Percentiles rank a stretch among this genome's conserved stretches.
Evolutionary conservation across 30 jellyfish, hydroid and myxozoan species (phyloP).

Genomic region (Thelohanellus kitauei): DNA sequence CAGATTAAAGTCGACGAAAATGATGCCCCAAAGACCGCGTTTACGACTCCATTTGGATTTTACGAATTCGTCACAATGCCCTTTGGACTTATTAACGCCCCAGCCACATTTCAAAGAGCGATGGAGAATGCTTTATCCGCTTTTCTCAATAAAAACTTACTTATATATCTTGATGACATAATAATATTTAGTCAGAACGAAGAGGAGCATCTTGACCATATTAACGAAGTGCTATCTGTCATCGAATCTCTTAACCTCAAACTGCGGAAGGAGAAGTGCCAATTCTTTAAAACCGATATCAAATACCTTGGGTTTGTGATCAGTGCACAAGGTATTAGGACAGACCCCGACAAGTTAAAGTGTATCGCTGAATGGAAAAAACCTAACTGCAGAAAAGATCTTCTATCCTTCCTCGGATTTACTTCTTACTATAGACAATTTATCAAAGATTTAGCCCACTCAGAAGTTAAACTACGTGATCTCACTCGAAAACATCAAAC

Average conservation of each 20-base stretch:
- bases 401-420: constrained; percentile 1
- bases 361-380: not conserved
- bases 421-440: not conserved
- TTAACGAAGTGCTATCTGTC: too few relatives aligned
- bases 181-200: too few relatives aligned
- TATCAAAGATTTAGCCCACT: not conserved
- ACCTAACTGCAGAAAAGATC: constrained; percentile 1
- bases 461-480: not conserved
- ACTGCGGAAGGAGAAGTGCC: too few relatives aligned
- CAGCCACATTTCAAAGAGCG: constrained; percentile 1
- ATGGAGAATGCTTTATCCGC: too few relatives aligned
- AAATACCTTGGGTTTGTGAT: too few relatives aligned
- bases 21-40: not conserved
- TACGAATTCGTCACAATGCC: constrained; percentile 1
- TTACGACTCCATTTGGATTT: not conserved
- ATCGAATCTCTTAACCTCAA: too few relatives aligned
- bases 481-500: not conserved
- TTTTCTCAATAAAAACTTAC: too few relatives aligned
- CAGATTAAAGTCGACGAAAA: too few relatives aligned
- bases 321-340: too few relatives aligned
- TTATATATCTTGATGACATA: too few relatives aligned
- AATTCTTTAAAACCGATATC: not conserved
- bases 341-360: not conserved
- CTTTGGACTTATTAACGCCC: too few relatives aligned
- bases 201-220: too few relatives aligned